Percentiles rank a stretch among this genome's conserved stretches.
Conservation (phyloP, 2,888 invertebrate genomes). For the Ramazzottius varieornatus region DNA sequence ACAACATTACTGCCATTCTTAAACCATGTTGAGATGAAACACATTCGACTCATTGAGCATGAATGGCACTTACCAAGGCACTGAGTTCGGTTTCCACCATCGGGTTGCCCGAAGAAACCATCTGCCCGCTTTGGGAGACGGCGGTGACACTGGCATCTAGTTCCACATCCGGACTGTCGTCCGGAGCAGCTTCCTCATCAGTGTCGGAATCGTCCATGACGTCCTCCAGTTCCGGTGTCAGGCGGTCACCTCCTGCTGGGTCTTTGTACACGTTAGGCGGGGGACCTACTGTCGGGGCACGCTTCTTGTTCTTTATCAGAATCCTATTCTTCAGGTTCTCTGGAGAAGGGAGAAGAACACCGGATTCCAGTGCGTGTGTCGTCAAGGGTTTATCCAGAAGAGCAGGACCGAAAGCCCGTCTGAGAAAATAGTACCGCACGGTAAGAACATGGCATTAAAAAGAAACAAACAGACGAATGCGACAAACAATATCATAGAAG, state of each 20-base stretch:
- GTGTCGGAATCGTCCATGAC: constrained; percentile 1
- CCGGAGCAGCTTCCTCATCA: constrained; percentile 1
- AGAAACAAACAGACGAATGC: too few species aligned
- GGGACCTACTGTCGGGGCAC: background rate
- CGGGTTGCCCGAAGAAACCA: constrained; percentile 16
- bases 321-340: constrained; percentile 16
- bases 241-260: background rate
- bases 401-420: constrained; percentile 14
- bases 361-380: constrained; percentile 16
- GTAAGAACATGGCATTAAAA: too few species aligned
- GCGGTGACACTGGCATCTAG: background rate
- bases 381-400: constrained; percentile 16
- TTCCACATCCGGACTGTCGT: background rate
- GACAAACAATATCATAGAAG: too few species aligned
- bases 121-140: constrained; percentile 11
- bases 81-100: background rate
- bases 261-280: background rate
- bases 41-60: too few species aligned
- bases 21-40: too few species aligned
- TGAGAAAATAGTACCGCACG: too few species aligned
- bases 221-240: background rate
- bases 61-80: too few species aligned
- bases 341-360: constrained; percentile 15
- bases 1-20: too few species aligned
- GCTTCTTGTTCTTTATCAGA: constrained; percentile 12